Percentiles rank a stretch among this genome's conserved stretches.
phyloP scores from a whole-genome alignment of 2,113 vertebrate genomes.

The Meriones unguiculatus region DNA sequence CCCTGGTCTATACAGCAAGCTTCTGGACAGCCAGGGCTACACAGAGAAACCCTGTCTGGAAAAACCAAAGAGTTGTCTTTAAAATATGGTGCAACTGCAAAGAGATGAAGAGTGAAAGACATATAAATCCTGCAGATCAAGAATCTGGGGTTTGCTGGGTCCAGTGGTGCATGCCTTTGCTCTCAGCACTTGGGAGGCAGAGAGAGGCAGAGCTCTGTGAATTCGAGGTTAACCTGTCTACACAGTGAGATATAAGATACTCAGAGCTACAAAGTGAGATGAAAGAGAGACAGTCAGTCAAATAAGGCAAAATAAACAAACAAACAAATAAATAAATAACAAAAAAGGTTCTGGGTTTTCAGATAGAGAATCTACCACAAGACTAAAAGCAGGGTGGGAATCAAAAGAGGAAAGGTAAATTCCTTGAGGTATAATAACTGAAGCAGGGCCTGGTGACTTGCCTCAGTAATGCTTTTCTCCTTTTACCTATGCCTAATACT shows the following conservation, averaged over 20 bases:
- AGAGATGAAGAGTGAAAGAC: conserved; percentile 20
- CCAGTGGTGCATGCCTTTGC: background rate
- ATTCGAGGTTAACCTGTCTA: background rate
- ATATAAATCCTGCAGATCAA: background rate
- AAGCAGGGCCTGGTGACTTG: background rate
- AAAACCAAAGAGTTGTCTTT: background rate
- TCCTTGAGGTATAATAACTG: background rate
- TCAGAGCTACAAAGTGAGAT: background rate
- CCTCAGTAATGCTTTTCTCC: background rate
- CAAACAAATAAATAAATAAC: background rate
- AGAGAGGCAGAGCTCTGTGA: background rate
- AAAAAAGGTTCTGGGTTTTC: background rate
- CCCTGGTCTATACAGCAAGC: background rate
- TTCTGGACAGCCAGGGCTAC: background rate
- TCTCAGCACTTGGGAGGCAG: background rate
- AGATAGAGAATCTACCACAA: background rate
- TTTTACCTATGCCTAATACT: background rate
- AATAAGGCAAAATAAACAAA: background rate
- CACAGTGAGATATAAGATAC: background rate
- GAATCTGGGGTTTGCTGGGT: background rate
- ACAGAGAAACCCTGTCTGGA: background rate
- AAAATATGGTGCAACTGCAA: background rate
- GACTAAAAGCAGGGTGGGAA: fast-evolving
- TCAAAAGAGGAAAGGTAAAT: background rate
- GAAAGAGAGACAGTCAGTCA: background rate